Evolutionary conservation across 2,113 vertebrate genomes (phyloP).

Genomic region (Myanophis thanlyinensis): DNA sequence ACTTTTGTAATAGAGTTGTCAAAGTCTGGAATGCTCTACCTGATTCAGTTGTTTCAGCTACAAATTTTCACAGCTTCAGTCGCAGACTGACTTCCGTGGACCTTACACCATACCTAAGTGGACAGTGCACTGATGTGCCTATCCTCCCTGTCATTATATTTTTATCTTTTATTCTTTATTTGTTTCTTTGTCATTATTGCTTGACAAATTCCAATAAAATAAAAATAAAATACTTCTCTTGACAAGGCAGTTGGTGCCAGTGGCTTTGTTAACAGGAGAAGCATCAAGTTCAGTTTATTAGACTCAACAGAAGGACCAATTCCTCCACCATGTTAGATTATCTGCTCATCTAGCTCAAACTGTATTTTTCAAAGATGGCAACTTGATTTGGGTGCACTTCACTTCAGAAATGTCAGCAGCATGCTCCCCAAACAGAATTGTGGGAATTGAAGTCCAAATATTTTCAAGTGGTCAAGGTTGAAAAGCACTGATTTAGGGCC

Average conservation of each 20-base stretch:
- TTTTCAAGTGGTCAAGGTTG: neutral
- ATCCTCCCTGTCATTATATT: too few relatives aligned
- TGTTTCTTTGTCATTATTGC: too few relatives aligned
- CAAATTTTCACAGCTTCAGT: too few relatives aligned
- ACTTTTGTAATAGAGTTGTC: too few relatives aligned
- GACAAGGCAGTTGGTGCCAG: neutral
- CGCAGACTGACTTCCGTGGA: too few relatives aligned
- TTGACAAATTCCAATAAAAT: too few relatives aligned
- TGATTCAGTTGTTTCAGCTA: too few relatives aligned
- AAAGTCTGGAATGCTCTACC: too few relatives aligned
- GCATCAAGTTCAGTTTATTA: neutral
- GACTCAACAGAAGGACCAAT: neutral
- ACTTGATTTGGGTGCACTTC: neutral
- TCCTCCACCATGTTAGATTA: neutral
- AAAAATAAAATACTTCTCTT: too few relatives aligned
- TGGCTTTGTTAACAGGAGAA: neutral
- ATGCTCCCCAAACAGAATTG: neutral
- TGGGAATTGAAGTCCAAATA: neutral
- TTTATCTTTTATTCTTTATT: too few relatives aligned
- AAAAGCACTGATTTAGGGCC: neutral
- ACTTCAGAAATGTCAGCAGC: neutral
- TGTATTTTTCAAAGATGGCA: neutral
- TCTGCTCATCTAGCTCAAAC: neutral
- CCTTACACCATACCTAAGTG: too few relatives aligned
- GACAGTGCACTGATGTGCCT: too few relatives aligned